phyloP scores from a whole-genome alignment of 2,888 invertebrate species.

The Drosophila mimica region DNA sequence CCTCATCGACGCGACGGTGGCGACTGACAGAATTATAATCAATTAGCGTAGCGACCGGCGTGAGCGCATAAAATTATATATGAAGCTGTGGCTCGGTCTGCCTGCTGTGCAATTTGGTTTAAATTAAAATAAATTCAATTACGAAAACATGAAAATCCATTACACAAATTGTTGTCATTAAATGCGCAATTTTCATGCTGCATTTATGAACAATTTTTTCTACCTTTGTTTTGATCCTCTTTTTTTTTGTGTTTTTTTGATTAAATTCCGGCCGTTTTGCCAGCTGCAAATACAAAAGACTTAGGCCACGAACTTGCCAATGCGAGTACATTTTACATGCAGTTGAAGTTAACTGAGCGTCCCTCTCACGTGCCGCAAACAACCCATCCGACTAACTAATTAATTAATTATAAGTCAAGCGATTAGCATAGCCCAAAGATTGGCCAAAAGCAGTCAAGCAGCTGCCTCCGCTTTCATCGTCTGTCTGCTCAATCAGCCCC shows the following conservation, averaged over 20 bases:
- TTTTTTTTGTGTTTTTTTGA: constrained; percentile 51
- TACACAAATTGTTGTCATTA: constrained; percentile 84
- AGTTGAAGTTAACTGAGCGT: not conserved
- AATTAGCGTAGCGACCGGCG: constrained; percentile 74
- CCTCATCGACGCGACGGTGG: constrained; percentile 58
- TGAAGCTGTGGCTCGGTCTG: constrained; percentile 29
- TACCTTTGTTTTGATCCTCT: not conserved
- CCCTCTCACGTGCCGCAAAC: constrained; percentile 12
- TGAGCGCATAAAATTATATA: constrained; percentile 81
- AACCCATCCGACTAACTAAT: constrained; percentile 56
- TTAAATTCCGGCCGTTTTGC: constrained; percentile 71
- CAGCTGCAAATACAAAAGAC: constrained; percentile 54
- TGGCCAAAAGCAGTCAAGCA: constrained; percentile 49
- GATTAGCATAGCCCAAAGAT: constrained; percentile 68
- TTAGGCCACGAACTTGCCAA: constrained; percentile 54
- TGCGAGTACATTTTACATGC: constrained; percentile 20
- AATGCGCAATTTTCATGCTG: constrained; percentile 75
- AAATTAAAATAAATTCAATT: constrained; percentile 86
- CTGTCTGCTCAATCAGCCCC: constrained; percentile 26
- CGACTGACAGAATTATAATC: constrained; percentile 80
- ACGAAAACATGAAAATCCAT: constrained; percentile 85
- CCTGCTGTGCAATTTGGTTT: constrained; percentile 73
- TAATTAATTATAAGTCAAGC: constrained; percentile 74
- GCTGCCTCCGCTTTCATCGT: constrained; percentile 58
- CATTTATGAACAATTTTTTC: constrained; percentile 60